phyloP scores from a whole-genome alignment of 2,888 invertebrate genomes.

The Dryobota labecula region DNA sequence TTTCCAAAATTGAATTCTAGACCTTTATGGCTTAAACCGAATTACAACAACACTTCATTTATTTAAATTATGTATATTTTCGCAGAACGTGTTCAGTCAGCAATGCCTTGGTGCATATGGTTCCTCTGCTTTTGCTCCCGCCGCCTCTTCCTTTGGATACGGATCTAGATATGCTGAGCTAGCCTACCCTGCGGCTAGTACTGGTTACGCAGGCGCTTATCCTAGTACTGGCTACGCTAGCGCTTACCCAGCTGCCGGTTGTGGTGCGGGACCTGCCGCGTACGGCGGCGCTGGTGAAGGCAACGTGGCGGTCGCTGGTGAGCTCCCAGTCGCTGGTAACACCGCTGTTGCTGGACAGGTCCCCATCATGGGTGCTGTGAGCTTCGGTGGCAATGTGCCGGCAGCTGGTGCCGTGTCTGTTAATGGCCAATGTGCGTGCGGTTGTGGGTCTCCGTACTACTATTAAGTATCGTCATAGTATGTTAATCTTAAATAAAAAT shows the following conservation, averaged over 20 bases:
- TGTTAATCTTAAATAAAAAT: conserved; percentile 5
- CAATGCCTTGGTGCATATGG: conserved; percentile 16
- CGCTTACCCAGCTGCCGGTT: neutral
- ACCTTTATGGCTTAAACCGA: neutral
- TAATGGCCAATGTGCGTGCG: conserved; percentile 62
- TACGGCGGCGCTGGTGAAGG: conserved; percentile 3
- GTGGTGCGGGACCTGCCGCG: neutral
- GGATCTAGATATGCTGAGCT: conserved; percentile 3
- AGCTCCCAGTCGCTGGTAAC: conserved; percentile 2
- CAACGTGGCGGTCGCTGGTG: conserved; percentile 7
- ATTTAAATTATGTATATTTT: neutral
- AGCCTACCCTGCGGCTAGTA: neutral
- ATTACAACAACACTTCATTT: neutral
- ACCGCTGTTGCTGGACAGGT: conserved; percentile 4
- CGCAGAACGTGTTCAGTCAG: conserved; percentile 34
- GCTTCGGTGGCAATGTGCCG: conserved; percentile 64
- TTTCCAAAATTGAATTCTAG: neutral
- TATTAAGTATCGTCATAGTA: neutral
- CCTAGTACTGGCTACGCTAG: neutral
- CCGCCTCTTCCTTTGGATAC: neutral
- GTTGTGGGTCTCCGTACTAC: conserved; percentile 28
- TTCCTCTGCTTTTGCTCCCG: conserved; percentile 23
- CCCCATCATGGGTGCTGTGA: conserved; percentile 42
- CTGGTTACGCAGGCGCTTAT: too few relatives aligned
- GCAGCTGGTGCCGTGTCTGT: conserved; percentile 68